Evolutionary conservation across 2,888 invertebrate species (phyloP).

Genomic region (Trissoscelio sp.): DNA sequence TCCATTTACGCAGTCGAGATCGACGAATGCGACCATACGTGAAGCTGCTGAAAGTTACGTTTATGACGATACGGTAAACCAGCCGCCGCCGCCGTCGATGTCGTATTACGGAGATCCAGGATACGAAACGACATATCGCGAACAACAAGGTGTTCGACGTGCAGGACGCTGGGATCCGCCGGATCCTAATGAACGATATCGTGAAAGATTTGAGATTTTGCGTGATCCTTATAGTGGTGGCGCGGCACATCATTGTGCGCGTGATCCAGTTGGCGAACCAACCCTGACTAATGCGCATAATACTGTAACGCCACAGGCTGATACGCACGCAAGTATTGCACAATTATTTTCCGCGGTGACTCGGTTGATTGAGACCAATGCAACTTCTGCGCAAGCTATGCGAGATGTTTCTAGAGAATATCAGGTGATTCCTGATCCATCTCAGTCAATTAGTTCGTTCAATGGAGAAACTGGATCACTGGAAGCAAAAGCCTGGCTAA

Average conservation of each 20-base stretch:
- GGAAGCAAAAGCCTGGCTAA: neutral
- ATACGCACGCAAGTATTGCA: too few relatives aligned
- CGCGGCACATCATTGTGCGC: too few relatives aligned
- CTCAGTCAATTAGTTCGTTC: neutral
- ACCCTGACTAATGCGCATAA: too few relatives aligned
- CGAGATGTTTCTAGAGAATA: neutral
- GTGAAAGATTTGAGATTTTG: too few relatives aligned
- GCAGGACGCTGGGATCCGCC: neutral
- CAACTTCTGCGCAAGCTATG: neutral
- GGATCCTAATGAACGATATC: neutral
- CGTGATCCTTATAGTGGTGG: too few relatives aligned
- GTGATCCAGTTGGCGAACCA: too few relatives aligned
- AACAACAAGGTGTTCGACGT: neutral
- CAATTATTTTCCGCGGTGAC: too few relatives aligned
- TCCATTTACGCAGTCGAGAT: too few relatives aligned
- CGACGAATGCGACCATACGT: neutral
- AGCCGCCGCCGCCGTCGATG: neutral
- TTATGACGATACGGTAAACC: too few relatives aligned
- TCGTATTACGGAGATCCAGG: neutral
- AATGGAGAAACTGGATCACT: neutral
- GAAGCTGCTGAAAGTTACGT: too few relatives aligned
- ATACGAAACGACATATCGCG: neutral
- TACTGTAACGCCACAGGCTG: too few relatives aligned
- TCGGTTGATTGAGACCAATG: neutral
- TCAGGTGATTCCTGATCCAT: conserved; percentile 9